A percentile compares a stretch with the other conserved stretches of the same genome.
phyloP scores from a whole-genome alignment of 2,113 vertebrate species.

The Solenodon paradoxus region DNA sequence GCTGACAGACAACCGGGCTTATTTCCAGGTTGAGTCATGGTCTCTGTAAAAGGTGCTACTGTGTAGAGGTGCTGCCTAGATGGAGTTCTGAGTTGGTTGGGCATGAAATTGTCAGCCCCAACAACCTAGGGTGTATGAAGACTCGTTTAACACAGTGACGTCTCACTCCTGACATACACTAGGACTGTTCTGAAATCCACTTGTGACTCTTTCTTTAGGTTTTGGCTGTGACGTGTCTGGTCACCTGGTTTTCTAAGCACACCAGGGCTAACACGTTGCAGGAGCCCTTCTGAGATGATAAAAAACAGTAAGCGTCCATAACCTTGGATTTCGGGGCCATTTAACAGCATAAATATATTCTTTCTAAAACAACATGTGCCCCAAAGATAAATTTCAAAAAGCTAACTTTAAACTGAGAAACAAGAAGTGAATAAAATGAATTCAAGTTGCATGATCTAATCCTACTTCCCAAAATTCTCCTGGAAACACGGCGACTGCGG shows the following conservation, averaged over 20 bases:
- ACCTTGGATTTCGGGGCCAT: not conserved
- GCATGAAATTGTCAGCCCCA: not conserved
- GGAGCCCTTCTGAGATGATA: no score
- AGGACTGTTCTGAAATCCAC: not conserved
- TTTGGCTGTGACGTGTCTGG: not conserved
- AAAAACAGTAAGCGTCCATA: accelerated
- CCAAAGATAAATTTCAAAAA: not conserved
- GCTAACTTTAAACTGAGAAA: not conserved
- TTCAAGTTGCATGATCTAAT: not conserved
- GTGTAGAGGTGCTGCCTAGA: not conserved
- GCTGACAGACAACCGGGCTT: no score
- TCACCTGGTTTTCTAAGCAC: not conserved
- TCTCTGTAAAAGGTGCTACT: not conserved
- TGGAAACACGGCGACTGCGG: not conserved
- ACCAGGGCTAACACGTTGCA: not conserved
- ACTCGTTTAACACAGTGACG: not conserved
- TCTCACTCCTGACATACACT: not conserved
- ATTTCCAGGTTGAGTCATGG: not conserved
- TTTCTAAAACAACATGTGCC: not conserved
- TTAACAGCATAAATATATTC: not conserved
- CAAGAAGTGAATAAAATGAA: not conserved
- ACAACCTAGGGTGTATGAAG: not conserved
- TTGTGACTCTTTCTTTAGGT: not conserved
- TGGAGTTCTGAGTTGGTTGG: not conserved
- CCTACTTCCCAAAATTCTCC: not conserved